Base-by-base conservation (phyloP, 1,140 invertebrate genomes). In the Drosophila nigrodunni region DNA sequence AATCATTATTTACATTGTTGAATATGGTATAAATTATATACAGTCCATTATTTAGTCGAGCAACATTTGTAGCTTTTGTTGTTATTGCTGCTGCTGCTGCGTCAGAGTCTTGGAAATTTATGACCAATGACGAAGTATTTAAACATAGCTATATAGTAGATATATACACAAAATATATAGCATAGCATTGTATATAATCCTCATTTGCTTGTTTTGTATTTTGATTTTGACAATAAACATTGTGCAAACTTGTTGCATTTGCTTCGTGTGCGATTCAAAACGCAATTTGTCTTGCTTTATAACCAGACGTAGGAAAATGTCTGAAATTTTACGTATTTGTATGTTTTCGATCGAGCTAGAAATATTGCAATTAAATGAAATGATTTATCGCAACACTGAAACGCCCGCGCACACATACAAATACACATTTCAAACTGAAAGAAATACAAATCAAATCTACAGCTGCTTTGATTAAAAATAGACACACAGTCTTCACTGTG, bases 1-100 rank as follows among this genome's bases (percentile, higher is more conserved):
- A 87, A 87, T 87, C 74, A 83, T 67, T 89, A 87, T 87, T 88
- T 88, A 80, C 85, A 83, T 80, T 83, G 80, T 80, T 88, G 64
- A 77, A 70, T 87, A 67, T 66, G 65, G 64, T 82, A 80, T 79
- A 87, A 87, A 87, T 87, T 82, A 87, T 87, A 67, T 77, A 77
- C 76, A 78, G 30, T 80, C 79, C 64, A 87, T 87, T 87, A 82
- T 80, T 74, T 41, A 74, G 47, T 66, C 55, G 41, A 39, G 46
- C 43, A 68, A 66, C 47, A 46, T 39, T 57, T 41, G 39, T 9
- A 35, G 46, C 43, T 62, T 64, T 66, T 64, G 77, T 46, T 49
- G 57, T 35, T 69, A 37, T 1, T 25, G 25, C 25, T 30, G 6
- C 39, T 65, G 49, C 25, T 15, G 43, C 68, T 75, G 41, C 47